These are phyloP conservation scores for Phylloscopus whistleri DNA, from an alignment of 2,113 vertebrate genomes.

Conservation along the genomic window DNA sequence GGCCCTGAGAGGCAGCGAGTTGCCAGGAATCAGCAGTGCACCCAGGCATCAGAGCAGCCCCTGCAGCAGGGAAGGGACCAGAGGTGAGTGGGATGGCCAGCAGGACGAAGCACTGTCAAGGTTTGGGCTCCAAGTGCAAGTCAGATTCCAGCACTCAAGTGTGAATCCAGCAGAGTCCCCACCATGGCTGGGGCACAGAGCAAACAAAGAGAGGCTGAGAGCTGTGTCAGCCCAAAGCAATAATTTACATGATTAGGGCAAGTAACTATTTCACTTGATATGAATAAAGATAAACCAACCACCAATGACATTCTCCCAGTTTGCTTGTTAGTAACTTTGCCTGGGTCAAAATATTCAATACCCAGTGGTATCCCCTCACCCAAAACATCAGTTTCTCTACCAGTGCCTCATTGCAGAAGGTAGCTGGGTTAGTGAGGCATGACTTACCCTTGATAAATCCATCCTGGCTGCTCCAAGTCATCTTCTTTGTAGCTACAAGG, in stretches of 20 bases:
- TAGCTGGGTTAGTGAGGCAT: background rate
- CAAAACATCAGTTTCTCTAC: background rate
- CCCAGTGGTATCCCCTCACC: background rate
- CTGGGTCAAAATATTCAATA: background rate
- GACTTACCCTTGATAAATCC: background rate
- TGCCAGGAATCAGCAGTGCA: background rate
- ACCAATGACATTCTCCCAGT: background rate
- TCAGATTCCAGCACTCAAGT: background rate
- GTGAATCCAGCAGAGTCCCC: background rate
- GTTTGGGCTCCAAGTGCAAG: background rate
- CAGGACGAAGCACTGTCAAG: fast-evolving
- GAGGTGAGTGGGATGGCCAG: too few relatives aligned
- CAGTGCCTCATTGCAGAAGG: background rate
- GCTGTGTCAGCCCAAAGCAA: background rate
- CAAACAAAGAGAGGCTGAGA: background rate
- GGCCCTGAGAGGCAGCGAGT: background rate
- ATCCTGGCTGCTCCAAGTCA: background rate
- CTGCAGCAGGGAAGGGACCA: background rate
- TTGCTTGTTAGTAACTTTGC: background rate
- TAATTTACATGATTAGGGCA: background rate
- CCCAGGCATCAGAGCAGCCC: background rate
- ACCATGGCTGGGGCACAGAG: background rate
- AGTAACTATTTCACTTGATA: background rate
- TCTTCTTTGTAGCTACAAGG: background rate
- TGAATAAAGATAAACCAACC: background rate